Percentiles rank a stretch among this genome's conserved stretches.
Conservation (phyloP, 2,888 invertebrate genomes). For the Erpobdella octoculata region DNA sequence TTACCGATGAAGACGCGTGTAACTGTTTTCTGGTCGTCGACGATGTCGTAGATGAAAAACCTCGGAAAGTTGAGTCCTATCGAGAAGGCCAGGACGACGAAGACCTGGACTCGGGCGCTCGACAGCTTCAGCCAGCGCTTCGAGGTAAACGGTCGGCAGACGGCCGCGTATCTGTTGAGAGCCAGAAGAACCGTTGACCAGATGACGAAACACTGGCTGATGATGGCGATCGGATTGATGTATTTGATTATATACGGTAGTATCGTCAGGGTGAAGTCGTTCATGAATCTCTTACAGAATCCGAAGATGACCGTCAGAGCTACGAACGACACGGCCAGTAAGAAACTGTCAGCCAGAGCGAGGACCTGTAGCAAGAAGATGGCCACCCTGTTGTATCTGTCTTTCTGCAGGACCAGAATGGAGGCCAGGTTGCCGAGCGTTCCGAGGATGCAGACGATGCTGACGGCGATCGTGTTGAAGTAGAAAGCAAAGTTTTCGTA, state of each 20-base stretch:
- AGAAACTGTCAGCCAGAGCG: constrained; percentile 35
- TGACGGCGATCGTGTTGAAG: constrained; percentile 30
- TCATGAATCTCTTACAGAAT: constrained; percentile 18
- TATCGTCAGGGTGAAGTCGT: not conserved
- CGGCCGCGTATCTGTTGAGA: constrained; percentile 37
- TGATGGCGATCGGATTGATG: constrained; percentile 33
- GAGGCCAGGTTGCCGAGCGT: constrained; percentile 36
- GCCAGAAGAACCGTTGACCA: constrained; percentile 38
- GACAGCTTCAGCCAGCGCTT: constrained; percentile 28
- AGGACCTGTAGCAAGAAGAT: constrained; percentile 36
- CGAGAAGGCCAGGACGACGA: constrained; percentile 30
- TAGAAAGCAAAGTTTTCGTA: constrained; percentile 21
- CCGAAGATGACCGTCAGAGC: constrained; percentile 34
- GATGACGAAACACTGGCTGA: constrained; percentile 34
- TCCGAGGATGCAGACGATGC: constrained; percentile 34
- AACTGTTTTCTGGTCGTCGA: too few relatives aligned
- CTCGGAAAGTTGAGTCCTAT: constrained; percentile 33
- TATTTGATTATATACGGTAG: constrained; percentile 32
- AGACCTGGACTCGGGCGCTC: constrained; percentile 34
- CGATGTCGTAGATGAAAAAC: constrained; percentile 34
- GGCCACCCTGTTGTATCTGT: constrained; percentile 33
- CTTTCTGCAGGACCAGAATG: constrained; percentile 34
- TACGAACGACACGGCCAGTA: constrained; percentile 32
- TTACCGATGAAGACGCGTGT: too few relatives aligned
- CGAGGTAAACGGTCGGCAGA: constrained; percentile 35